These are phyloP conservation scores for Trichogramma pretiosum DNA, from an alignment of 1,140 invertebrate genomes.

Conservation along the genomic window DNA sequence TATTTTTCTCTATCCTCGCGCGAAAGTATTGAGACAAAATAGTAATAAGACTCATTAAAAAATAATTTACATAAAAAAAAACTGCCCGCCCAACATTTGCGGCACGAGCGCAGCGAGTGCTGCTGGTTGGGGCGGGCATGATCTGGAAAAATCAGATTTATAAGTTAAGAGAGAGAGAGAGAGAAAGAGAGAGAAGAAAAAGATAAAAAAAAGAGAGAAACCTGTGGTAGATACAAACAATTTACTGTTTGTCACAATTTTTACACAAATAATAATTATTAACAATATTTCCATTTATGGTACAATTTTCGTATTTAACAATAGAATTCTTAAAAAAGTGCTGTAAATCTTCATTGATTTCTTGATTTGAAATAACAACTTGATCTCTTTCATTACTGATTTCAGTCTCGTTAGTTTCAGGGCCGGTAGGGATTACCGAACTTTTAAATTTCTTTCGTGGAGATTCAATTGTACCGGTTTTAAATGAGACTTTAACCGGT, in stretches of 20 bases:
- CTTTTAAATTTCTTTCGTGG: too few relatives aligned
- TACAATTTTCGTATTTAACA: slow-evolving; percentile 69
- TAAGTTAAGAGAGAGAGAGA: background rate
- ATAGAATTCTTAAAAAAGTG: slow-evolving; percentile 75
- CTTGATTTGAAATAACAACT: too few relatives aligned
- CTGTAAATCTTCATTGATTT: too few relatives aligned
- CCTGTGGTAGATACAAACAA: background rate
- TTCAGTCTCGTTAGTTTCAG: too few relatives aligned
- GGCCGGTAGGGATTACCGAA: too few relatives aligned
- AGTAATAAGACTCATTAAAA: slow-evolving; percentile 15
- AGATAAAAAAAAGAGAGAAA: background rate
- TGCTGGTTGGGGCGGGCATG: slow-evolving; percentile 48
- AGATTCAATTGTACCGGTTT: too few relatives aligned
- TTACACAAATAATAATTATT: background rate
- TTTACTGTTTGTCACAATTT: background rate
- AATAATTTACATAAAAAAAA: too few relatives aligned
- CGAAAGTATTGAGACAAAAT: background rate
- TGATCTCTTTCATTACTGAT: too few relatives aligned
- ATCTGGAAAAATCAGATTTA: slow-evolving; percentile 7
- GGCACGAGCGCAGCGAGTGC: slow-evolving; percentile 25
- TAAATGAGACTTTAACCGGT: too few relatives aligned
- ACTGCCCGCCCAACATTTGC: slow-evolving; percentile 27
- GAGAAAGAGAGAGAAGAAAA: background rate
- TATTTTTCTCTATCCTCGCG: too few relatives aligned
- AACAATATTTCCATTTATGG: slow-evolving; percentile 46